Base-by-base conservation (phyloP, 2,113 vertebrate species). In the Accipiter virgatus region DNA sequence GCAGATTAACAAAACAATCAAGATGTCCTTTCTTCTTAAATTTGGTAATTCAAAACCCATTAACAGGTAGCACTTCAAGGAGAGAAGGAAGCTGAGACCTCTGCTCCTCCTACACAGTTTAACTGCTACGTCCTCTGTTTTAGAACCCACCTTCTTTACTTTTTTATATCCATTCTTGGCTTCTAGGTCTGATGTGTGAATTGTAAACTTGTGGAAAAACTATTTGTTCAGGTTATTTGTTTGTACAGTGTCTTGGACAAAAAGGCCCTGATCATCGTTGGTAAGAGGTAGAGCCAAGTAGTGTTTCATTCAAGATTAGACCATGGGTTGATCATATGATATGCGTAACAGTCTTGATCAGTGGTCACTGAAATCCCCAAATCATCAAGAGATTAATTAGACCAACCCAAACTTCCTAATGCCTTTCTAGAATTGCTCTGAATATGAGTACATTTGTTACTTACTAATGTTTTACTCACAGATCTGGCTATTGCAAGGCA, bases 71-170 rank as follows among this genome's bases (percentile, higher is more conserved):
- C 50, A 63, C 55, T 48, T 53, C 29, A 42, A 95, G 45, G 68
- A 95, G 22, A 83, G 56, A 81, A 78, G 77, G 88, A 97, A 95
- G 68, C 47, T 74, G 43, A 93, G 72, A 67, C 31, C 56, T 61
- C 29, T 19, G 19, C 38, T 97, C 74, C 83, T 90, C 75, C 88
- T 63, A 78, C 56, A 75, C 45, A 38, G 22, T 68, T 94, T 50
- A 66, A 91, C 16, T 91, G 29, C 63, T 81, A 70, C 26, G 42
- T 95, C 75, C 81, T 85, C 52, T 74, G 34, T 56, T 93, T 90
- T 71, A 74, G 20, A 94, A 86, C 21, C 23, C 38, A 83, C 27
- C 26, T 88, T 92, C 63, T 97, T 97, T 97, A 86, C 65, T 45
- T 86, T 95, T 72, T 81, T 23, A 61, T 83, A 92, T 26, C 59